These are phyloP conservation scores for Drosophila conformis DNA, from an alignment of 2,888 invertebrate species.

Conservation along the genomic window DNA sequence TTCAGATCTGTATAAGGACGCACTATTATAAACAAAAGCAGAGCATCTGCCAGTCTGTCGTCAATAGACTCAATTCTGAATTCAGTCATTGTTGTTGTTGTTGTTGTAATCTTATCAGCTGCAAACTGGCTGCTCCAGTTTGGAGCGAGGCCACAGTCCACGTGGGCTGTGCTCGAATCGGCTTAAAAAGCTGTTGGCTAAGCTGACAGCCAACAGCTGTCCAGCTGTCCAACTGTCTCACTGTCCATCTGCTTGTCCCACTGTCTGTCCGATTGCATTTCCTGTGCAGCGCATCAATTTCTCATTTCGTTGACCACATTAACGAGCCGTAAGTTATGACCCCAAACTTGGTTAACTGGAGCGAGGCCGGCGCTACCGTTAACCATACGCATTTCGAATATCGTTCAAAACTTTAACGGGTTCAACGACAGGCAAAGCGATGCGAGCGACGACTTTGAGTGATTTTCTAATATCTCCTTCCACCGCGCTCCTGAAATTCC, in stretches of 20 bases:
- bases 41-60: slow-evolving; percentile 17
- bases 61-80: background rate
- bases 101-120: slow-evolving; percentile 43
- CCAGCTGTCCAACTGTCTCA: slow-evolving; percentile 17
- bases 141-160: slow-evolving; percentile 50
- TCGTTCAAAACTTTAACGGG: background rate
- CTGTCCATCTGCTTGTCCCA: slow-evolving; percentile 10
- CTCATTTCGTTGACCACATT: slow-evolving; percentile 71
- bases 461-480: slow-evolving; percentile 14
- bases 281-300: slow-evolving; percentile 64
- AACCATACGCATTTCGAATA: slow-evolving; percentile 16
- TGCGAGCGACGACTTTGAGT: background rate
- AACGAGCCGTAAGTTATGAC: slow-evolving; percentile 71
- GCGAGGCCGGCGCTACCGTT: slow-evolving; percentile 57
- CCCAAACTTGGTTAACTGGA: slow-evolving; percentile 64
- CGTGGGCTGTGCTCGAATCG: slow-evolving; percentile 43
- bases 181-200: slow-evolving; percentile 37
- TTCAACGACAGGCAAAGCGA: slow-evolving; percentile 34
- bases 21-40: slow-evolving; percentile 52
- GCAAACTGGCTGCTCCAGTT: slow-evolving; percentile 49
- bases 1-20: background rate
- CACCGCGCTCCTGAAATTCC: background rate
- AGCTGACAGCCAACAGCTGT: slow-evolving; percentile 30
- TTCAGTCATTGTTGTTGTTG: background rate
- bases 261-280: slow-evolving; percentile 55